Conservation (phyloP, 1,140 invertebrate species). For the Saccostrea echinata region DNA sequence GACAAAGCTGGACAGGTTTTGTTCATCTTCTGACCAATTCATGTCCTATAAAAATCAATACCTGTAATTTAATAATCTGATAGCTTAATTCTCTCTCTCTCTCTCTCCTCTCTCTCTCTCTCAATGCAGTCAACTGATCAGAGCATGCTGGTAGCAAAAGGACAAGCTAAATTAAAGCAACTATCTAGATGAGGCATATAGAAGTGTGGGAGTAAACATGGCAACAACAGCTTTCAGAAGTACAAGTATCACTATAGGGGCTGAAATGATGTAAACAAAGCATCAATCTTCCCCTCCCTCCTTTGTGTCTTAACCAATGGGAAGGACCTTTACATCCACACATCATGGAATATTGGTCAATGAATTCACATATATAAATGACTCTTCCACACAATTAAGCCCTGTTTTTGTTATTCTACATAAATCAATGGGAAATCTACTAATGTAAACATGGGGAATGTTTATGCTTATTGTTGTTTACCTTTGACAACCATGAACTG, state of each 20-base stretch:
- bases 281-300: constrained; percentile 1
- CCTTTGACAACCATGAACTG: not conserved
- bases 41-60: not conserved
- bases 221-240: not conserved
- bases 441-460: not conserved
- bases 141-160: not conserved
- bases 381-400: not conserved
- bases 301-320: not conserved
- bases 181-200: not conserved
- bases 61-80: not conserved
- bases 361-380: constrained; percentile 8
- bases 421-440: constrained; percentile 1
- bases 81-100: not conserved
- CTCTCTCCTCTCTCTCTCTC: not conserved
- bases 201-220: not conserved
- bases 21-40: not conserved
- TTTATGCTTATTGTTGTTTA: not conserved
- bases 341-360: constrained; percentile 1
- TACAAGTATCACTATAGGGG: not conserved
- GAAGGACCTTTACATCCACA: not conserved
- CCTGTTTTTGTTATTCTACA: not conserved
- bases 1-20: not conserved
- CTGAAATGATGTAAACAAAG: not conserved
- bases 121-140: not conserved
- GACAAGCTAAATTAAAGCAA: not conserved